Percentiles rank a stretch among this genome's conserved stretches.
These are phyloP conservation scores for Naja naja DNA, from an alignment of 2,113 vertebrate genomes.

Conservation along the genomic window DNA sequence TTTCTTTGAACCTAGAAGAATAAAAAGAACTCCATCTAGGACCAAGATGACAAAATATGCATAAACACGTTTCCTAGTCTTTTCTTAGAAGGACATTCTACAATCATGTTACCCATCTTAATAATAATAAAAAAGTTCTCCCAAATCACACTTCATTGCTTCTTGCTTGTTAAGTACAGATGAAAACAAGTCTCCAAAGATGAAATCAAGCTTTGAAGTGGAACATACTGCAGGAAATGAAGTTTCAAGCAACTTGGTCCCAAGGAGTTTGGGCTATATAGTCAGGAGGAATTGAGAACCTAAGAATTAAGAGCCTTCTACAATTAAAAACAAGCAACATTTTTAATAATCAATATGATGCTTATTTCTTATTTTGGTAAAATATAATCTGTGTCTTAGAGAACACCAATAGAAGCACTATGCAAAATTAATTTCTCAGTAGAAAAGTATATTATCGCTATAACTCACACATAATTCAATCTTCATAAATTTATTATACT, in stretches of 20 bases:
- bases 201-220: not conserved
- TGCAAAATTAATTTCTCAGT: conserved; percentile 46
- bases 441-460: conserved; percentile 27
- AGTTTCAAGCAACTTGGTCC: not conserved
- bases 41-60: not conserved
- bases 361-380: conserved; percentile 25
- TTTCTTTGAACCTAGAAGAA: not conserved
- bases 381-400: conserved; percentile 40
- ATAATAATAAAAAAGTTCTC: not conserved
- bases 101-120: not conserved
- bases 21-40: not conserved
- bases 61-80: not conserved
- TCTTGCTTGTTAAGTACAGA: not conserved
- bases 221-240: not conserved
- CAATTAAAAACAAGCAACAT: conserved; percentile 6
- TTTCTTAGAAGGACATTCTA: not conserved
- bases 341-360: conserved; percentile 15
- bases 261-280: not conserved
- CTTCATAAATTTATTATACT: conserved; percentile 28
- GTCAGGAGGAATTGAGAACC: not conserved
- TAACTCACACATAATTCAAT: conserved; percentile 44
- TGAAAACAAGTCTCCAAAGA: not conserved
- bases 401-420: conserved; percentile 34
- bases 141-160: not conserved
- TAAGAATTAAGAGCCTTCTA: not conserved